Base-by-base conservation (phyloP, 2,797 vertebrate species). In the Acipenser transmontanus region DNA sequence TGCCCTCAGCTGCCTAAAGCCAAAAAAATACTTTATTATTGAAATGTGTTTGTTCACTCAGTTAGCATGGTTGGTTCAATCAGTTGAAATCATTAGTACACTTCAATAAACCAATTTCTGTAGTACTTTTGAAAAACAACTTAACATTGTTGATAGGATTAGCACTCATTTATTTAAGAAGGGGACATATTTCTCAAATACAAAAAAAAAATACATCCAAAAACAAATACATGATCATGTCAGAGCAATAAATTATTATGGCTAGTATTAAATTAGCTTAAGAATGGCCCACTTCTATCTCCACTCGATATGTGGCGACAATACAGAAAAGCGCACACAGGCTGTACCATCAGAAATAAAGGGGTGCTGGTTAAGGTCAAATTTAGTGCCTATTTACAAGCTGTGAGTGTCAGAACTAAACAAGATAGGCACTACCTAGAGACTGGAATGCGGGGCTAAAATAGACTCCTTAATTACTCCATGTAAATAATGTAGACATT, bases 91-190 rank as follows among this genome's bases (percentile, higher is more conserved):
- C n/a, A 9, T n/a, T n/a, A 54, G 52, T 3, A 54, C 52, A 54
- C 9, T 9, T 49, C 50, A 65, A 65, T 54, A 62, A 50, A 66
- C 56, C 65, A 11, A 59, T 61, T 61, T 56, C 51, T 49, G 61
- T 50, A 51, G 34, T 34, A 34, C 34, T 34, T 34, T 8, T 12
- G 62, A 59, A 59, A 63, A 63, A 61, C 66, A 80, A 81, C 75
- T 83, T 70, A 76, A 62, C 72, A 64, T 70, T 10, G 67, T 66
- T 20, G 78, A 82, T 81, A 72, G 80, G 77, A 85, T 79, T 85
- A 61, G 83, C 82, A 84, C 84, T 70, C 82, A 84, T 88, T 88
- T 85, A 87, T 88, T 87, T 82, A 69, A 79, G 82, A 76, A 79
- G 76, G 57, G 78, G 66, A 77, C 75, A 81, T 80, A 79, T 82